These are phyloP conservation scores for Limnephilus lunatus DNA, from an alignment of 2,888 invertebrate species.

Conservation along the genomic window DNA sequence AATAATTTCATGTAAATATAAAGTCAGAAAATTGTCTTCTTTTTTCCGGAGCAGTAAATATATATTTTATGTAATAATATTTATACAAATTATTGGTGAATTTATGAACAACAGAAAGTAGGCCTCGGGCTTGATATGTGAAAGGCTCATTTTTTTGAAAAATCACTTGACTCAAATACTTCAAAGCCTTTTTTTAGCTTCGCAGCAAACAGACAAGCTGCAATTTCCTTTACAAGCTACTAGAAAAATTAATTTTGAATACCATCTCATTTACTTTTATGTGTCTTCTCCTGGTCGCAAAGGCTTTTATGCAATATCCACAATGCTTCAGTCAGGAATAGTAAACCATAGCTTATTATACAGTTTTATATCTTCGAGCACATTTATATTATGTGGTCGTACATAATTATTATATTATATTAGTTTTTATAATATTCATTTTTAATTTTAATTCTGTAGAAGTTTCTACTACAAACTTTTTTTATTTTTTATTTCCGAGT, in stretches of 20 bases:
- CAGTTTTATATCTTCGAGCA: not conserved
- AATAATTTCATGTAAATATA: no score
- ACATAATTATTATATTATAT: no score
- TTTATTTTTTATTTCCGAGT: no score
- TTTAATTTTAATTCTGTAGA: no score
- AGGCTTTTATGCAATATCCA: not conserved
- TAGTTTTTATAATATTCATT: no score
- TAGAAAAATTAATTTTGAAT: not conserved
- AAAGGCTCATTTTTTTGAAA: not conserved
- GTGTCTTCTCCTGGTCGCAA: not conserved
- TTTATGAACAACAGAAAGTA: not conserved
- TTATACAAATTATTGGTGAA: no score
- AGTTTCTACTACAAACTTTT: no score
- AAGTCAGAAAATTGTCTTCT: no score
- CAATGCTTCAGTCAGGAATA: not conserved
- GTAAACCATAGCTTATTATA: not conserved
- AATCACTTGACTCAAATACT: not conserved
- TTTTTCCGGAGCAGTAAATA: no score
- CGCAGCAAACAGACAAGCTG: not conserved
- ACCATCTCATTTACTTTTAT: not conserved
- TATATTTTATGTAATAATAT: no score
- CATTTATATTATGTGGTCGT: not conserved
- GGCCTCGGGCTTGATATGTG: no score
- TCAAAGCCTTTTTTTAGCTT: not conserved
- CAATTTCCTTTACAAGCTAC: not conserved